Base-by-base conservation (phyloP, 2,797 vertebrate species). In the Myripristis murdjan region DNA sequence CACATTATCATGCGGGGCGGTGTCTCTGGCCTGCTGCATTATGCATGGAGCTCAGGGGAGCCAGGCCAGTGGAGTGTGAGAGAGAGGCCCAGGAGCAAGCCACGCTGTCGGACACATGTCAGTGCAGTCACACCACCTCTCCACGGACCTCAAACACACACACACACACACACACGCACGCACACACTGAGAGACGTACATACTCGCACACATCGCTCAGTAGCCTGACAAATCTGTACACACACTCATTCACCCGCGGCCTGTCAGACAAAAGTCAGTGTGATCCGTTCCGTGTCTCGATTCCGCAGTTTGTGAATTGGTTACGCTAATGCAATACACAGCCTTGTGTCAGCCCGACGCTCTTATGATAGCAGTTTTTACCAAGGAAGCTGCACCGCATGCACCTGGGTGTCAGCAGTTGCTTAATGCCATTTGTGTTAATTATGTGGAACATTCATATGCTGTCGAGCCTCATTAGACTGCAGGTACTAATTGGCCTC, bases 41-140 rank as follows among this genome's bases (percentile, higher is more conserved):
- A 94, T 94, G 89, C 89, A 94, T 94, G 88, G 82, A 81, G 79
- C 91, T 90, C 78, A 75, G 63, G 89, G 88, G 91, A 92, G 81
- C 86, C 78, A 58, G 89, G 87, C 85, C 92, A 91, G 91, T 90
- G 81, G 86, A 92, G 91, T 91, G 93, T 92, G 91, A 91, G 89
- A 84, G 85, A 76, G 82, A 86, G 84, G 87, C 87, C 81, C 87
- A 86, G 70, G 87, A 91, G 85, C 79, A 54, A 83, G 89, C 77
- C 91, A 77, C 81, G 67, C 89, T 92, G 93, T 93, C 58, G 86
- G 91, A 94, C 94, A 93, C 92, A 93, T 93, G 93, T 94, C 93
- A 93, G 80, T 55, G 14, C 74, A 84, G 83, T 84, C 88, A 90
- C 88, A 78, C 83, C 76, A 72, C 79, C 83, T 88, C 90, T 91